phyloP scores from a whole-genome alignment of 2,113 vertebrate species.

The Corythoichthys haematopterus region DNA sequence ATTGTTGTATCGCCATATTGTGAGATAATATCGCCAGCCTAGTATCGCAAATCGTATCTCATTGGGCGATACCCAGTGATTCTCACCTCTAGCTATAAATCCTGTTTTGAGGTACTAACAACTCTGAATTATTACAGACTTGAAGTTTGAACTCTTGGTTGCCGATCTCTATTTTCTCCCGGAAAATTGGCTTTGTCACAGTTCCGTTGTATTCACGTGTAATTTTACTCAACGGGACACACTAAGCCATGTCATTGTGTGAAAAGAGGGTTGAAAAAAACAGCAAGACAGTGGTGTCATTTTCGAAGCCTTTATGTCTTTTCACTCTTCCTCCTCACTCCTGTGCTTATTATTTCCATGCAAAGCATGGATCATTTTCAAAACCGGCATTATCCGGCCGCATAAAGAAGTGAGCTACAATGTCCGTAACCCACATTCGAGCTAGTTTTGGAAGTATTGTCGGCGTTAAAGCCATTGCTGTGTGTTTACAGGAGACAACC shows the following conservation, averaged over 20 bases:
- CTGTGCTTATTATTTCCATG: slow-evolving; percentile 36
- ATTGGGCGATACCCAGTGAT: no score
- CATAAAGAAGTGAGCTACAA: slow-evolving; percentile 56
- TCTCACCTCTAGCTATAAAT: no score
- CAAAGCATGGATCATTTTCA: slow-evolving; percentile 50
- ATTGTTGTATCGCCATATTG: no score
- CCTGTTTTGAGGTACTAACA: no score
- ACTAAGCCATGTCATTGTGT: slow-evolving; percentile 35
- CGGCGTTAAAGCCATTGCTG: slow-evolving; percentile 14
- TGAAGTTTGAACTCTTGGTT: neutral
- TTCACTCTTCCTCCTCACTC: slow-evolving; percentile 18
- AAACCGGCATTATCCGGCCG: slow-evolving; percentile 45
- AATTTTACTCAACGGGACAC: neutral
- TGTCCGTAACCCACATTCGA: slow-evolving; percentile 44
- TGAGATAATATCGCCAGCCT: no score
- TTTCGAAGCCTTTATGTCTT: slow-evolving; percentile 45
- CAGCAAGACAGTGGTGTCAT: slow-evolving; percentile 47
- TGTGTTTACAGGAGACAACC: neutral
- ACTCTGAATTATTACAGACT: no score
- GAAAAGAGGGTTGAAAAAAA: neutral
- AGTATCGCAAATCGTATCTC: no score
- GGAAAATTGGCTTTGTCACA: neutral
- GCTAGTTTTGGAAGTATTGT: slow-evolving; percentile 12
- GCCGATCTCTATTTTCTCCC: neutral
- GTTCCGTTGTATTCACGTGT: neutral